These are phyloP conservation scores for Xylota sylvarum DNA, from an alignment of 2,888 invertebrate species.

Conservation along the genomic window DNA sequence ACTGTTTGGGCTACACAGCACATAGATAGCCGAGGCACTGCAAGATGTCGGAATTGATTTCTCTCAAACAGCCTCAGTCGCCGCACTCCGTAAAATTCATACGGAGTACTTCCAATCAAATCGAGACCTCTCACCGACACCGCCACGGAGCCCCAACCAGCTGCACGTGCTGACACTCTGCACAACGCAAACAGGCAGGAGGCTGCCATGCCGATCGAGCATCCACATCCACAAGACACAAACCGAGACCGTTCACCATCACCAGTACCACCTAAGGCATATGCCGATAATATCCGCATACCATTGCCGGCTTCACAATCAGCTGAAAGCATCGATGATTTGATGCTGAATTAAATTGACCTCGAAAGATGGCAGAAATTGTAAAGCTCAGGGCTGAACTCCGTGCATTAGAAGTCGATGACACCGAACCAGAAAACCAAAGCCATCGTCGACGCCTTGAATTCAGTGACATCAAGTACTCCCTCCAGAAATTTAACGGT, in stretches of 20 bases:
- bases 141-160: constrained; percentile 4
- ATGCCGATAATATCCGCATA: no score
- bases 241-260: no score
- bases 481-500: constrained; percentile 30
- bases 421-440: background rate
- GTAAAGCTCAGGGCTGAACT: constrained; percentile 3
- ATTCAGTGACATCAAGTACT: constrained; percentile 7
- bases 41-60: background rate
- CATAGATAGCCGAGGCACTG: background rate
- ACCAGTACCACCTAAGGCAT: no score
- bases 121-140: background rate
- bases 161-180: background rate
- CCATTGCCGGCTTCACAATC: no score
- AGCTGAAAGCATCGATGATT: background rate
- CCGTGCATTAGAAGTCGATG: constrained; percentile 1
- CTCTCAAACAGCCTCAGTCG: background rate
- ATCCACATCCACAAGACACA: no score
- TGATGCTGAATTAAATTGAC: constrained; percentile 5
- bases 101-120: background rate
- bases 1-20: no score
- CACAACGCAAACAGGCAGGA: no score
- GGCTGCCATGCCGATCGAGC: no score
- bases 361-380: constrained; percentile 4
- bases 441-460: no score
- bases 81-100: background rate